A percentile compares a stretch with the other conserved stretches of the same genome.
Conservation (phyloP, 2,113 vertebrate genomes). For the Rhynchopsitta pachyrhyncha region DNA sequence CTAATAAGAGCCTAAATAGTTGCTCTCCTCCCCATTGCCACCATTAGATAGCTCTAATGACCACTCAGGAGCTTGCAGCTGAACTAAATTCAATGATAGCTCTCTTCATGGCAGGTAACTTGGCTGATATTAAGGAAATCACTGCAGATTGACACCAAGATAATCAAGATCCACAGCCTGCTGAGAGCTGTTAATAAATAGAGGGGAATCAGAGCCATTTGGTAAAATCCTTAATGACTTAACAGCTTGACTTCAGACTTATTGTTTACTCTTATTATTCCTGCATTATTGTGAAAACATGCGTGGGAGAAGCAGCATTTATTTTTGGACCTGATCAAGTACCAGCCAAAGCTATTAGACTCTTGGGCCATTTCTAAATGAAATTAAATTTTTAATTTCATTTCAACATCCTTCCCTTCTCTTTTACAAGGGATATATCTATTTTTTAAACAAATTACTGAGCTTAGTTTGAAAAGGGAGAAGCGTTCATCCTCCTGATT, state of each 20-base stretch:
- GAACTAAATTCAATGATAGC: neutral
- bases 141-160: constrained; percentile 34
- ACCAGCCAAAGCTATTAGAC: constrained; percentile 25
- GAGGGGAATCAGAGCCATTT: constrained; percentile 29
- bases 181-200: neutral
- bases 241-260: constrained; percentile 41
- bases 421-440: neutral
- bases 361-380: constrained; percentile 21
- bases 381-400: constrained; percentile 52
- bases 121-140: constrained; percentile 25
- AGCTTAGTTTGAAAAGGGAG: neutral
- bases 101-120: neutral
- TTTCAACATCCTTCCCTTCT: constrained; percentile 17
- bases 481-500: neutral
- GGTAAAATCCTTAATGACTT: constrained; percentile 55
- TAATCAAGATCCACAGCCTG: neutral
- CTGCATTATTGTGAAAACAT: constrained; percentile 30
- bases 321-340: constrained; percentile 20
- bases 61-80: neutral
- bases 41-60: neutral
- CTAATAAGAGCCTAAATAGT: neutral
- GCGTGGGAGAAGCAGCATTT: constrained; percentile 17
- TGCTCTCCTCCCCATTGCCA: neutral
- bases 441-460: neutral
- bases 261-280: constrained; percentile 61